Evolutionary conservation across 2,113 vertebrate species (phyloP).

Genomic region (Strix uralensis): DNA sequence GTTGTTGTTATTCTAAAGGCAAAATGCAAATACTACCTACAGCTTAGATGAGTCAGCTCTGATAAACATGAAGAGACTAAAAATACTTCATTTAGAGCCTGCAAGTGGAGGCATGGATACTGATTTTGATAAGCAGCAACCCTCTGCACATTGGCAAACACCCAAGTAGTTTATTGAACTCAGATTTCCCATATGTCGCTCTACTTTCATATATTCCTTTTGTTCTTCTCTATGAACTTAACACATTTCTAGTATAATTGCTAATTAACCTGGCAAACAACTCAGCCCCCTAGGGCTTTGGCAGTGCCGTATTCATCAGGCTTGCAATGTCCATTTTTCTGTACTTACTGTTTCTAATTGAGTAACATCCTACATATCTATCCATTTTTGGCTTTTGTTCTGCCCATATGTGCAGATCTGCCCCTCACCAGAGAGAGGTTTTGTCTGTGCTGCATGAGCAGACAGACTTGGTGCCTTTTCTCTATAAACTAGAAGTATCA

Average conservation of each 20-base stretch:
- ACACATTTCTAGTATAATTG: neutral
- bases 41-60: conserved; percentile 7
- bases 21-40: neutral
- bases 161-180: conserved; percentile 30
- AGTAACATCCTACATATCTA: neutral
- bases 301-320: neutral
- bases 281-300: neutral
- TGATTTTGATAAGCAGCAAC: conserved; percentile 48
- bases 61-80: conserved; percentile 39
- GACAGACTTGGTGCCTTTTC: neutral
- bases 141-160: neutral
- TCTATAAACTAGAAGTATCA: neutral
- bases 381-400: neutral
- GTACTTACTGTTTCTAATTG: neutral
- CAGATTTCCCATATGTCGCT: conserved; percentile 30
- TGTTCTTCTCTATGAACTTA: conserved; percentile 19
- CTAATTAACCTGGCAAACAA: conserved; percentile 31
- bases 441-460: neutral
- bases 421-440: neutral
- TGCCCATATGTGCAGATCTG: neutral
- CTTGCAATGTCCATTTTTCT: neutral
- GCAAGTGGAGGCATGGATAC: conserved; percentile 43
- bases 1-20: neutral
- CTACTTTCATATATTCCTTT: conserved; percentile 4
- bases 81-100: conserved; percentile 46